These are phyloP conservation scores for Rissa tridactyla DNA, from an alignment of 2,113 vertebrate species.

Conservation along the genomic window DNA sequence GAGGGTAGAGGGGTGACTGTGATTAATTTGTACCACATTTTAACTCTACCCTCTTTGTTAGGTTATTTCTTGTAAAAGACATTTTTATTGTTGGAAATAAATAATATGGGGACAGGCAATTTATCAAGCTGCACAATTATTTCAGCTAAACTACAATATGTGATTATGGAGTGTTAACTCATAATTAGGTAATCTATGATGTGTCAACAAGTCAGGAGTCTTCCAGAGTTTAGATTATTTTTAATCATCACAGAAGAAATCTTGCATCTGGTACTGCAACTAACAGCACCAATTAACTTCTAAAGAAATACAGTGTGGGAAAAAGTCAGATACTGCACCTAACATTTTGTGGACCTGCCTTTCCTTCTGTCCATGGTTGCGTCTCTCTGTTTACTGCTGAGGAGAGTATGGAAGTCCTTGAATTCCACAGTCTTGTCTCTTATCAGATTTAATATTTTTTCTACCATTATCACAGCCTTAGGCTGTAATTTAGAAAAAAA, in stretches of 20 bases:
- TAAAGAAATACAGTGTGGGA: not conserved
- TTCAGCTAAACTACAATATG: not conserved
- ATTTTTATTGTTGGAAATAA: not conserved
- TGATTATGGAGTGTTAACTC: not conserved
- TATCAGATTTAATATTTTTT: not conserved
- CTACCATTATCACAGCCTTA: not conserved
- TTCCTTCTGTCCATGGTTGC: not conserved
- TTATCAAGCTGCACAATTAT: not conserved
- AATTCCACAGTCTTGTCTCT: not conserved
- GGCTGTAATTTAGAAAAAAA: not conserved
- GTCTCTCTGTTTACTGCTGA: not conserved
- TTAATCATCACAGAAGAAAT: not conserved
- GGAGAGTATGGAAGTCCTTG: not conserved
- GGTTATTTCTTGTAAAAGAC: not conserved
- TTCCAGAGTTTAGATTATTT: not conserved
- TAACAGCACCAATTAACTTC: not conserved
- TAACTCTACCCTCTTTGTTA: not conserved
- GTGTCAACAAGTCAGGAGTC: not conserved
- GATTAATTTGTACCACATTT: not conserved
- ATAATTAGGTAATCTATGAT: not conserved
- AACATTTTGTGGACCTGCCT: not conserved
- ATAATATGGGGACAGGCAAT: not conserved
- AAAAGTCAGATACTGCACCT: not conserved
- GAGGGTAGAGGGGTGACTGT: not conserved
- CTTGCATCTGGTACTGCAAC: not conserved